These are phyloP conservation scores for Chaetodon trifascialis DNA, from an alignment of 2,113 vertebrate species.

Conservation along the genomic window DNA sequence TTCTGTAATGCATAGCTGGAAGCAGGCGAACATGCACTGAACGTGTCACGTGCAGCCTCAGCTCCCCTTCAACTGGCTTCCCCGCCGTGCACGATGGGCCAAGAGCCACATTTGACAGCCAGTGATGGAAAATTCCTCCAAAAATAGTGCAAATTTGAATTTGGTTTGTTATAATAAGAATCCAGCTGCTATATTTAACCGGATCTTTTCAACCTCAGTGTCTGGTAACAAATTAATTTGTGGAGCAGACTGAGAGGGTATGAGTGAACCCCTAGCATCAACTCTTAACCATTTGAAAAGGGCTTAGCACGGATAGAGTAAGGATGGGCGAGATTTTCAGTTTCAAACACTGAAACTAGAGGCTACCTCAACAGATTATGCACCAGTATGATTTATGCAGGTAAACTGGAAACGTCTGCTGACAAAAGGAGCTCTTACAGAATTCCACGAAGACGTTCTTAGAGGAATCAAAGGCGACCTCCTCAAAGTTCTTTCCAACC, in stretches of 20 bases:
- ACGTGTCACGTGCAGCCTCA: neutral
- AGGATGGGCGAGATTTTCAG: conserved; percentile 21
- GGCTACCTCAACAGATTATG: neutral
- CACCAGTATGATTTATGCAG: too few species aligned
- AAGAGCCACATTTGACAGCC: conserved; percentile 22
- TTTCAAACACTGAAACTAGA: conserved; percentile 38
- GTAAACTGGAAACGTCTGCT: neutral
- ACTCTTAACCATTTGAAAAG: conserved; percentile 30
- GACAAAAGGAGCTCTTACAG: conserved; percentile 86
- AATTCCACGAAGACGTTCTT: conserved; percentile 98
- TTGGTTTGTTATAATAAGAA: conserved; percentile 23
- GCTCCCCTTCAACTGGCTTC: neutral
- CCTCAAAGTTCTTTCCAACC: conserved; percentile 97
- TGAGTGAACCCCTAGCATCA: neutral
- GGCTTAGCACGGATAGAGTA: neutral
- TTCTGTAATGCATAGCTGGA: neutral
- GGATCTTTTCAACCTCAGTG: conserved; percentile 28
- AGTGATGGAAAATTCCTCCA: conserved; percentile 57
- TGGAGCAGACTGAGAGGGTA: neutral
- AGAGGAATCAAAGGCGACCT: conserved; percentile 90
- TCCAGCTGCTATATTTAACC: conserved; percentile 49
- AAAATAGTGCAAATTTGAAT: conserved; percentile 47
- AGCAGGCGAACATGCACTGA: neutral
- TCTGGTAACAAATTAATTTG: conserved; percentile 38
- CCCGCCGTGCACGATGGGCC: neutral